These are phyloP conservation scores for Aphis gossypii DNA, from an alignment of 1,140 invertebrate genomes.

Conservation along the genomic window DNA sequence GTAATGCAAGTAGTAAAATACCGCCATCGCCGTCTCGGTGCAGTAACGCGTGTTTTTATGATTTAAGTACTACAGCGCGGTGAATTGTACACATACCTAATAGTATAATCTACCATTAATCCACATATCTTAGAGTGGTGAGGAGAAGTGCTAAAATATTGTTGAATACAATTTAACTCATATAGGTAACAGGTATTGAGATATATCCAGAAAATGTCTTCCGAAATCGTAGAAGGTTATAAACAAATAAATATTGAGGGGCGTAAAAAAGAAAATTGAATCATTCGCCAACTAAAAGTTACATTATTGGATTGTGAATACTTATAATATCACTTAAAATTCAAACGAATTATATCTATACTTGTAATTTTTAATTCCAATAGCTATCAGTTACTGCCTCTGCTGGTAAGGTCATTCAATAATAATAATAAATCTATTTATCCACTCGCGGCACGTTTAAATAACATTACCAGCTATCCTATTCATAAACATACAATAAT, in stretches of 20 bases:
- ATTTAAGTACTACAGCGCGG: neutral
- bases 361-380: neutral
- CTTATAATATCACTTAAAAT: neutral
- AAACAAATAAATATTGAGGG: neutral
- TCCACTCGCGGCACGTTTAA: neutral
- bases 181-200: neutral
- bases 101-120: neutral
- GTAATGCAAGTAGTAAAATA: neutral
- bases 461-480: neutral
- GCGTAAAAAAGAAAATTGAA: no score
- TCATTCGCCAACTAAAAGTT: no score
- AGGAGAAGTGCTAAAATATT: neutral
- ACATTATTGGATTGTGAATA: neutral
- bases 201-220: neutral
- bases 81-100: neutral
- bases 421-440: neutral
- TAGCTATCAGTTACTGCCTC: neutral
- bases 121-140: neutral
- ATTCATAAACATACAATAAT: neutral
- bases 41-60: conserved; percentile 5
- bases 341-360: neutral
- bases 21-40: neutral
- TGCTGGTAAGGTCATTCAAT: neutral
- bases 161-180: neutral
- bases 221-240: neutral